Evolutionary conservation across 2,113 vertebrate genomes (phyloP), one percentile per base, ranked within the genome.

Genomic region (Tinamus guttatus): DNA sequence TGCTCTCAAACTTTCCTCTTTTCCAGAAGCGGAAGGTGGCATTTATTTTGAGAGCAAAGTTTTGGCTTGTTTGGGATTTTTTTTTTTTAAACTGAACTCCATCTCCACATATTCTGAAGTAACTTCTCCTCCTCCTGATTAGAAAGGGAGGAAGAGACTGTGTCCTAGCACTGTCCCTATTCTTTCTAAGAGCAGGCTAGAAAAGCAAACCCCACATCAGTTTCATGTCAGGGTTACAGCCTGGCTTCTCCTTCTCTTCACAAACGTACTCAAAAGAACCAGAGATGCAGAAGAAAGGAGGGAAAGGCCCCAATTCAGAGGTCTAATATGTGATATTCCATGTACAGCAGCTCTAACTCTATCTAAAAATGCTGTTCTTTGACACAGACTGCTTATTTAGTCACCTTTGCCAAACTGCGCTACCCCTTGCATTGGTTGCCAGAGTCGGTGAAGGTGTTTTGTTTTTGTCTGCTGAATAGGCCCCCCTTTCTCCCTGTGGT

Each of bases 271-370:
- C 47, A 38, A 47, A 69, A 24, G 41, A 65, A 70, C 7, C 3
- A 69, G 36, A 69, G 7, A 7, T 18, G 54, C 4, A 64, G 27
- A 22, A 85, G 67, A 43, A 52, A 25, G 4, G 34, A 68, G 15
- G 5, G 28, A 80, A 64, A 67, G 25, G 21, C 45, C 18, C 28
- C 17, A 67, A 51, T 49, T 56, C 18, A 15, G 12, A 74, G 58
- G 41, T 59, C 34, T 7, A 7, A 1, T 15, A 41, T 5, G 10
- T 24, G 5, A 38, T 22, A 38, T 19, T 45, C 6, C 1, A 1
- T 59, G 20, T 18, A n/a, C n/a, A 75, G 41, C 79, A 75, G 8
- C 22, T 27, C n/a, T 40, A 11, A 1, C 28, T 62, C 40, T 45
- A 22, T 30, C 45, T 13, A 64, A 59, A 87, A 58, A n/a, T 34